Conservation (phyloP, 2,113 vertebrate species). For the Campylomormyrus numenius region DNA sequence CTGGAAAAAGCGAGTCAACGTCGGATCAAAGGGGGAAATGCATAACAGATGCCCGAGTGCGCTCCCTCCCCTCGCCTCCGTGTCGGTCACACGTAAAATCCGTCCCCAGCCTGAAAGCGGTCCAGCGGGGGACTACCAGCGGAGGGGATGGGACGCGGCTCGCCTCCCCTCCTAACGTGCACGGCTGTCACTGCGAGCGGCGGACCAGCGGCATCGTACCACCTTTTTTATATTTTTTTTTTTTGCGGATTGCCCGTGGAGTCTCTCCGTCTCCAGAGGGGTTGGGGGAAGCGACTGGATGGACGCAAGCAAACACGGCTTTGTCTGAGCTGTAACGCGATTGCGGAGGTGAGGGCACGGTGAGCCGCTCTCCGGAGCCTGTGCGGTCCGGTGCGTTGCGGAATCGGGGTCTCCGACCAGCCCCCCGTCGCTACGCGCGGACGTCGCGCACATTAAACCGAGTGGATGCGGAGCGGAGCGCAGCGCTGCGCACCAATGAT, state of each 20-base stretch:
- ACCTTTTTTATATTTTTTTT: neutral
- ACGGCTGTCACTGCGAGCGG: slow-evolving; percentile 21
- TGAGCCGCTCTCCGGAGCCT: neutral
- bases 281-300: slow-evolving; percentile 25
- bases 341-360: neutral
- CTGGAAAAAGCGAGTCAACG: slow-evolving; percentile 58
- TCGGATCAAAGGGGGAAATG: slow-evolving; percentile 59
- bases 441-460: neutral
- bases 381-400: neutral
- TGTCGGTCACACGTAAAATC: slow-evolving; percentile 50
- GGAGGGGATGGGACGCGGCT: slow-evolving; percentile 45
- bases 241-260: slow-evolving; percentile 25
- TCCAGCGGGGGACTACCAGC: slow-evolving; percentile 26
- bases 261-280: slow-evolving; percentile 21
- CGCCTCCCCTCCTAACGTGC: slow-evolving; percentile 42
- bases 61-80: slow-evolving; percentile 45
- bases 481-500: neutral
- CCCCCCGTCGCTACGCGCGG: neutral
- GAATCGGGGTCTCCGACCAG: neutral
- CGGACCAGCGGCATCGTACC: slow-evolving; percentile 30
- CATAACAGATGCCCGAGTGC: slow-evolving; percentile 58
- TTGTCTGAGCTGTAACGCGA: slow-evolving; percentile 27
- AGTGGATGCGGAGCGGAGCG: neutral
- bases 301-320: slow-evolving; percentile 33
- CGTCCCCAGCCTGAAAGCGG: slow-evolving; percentile 35